These are phyloP conservation scores for Machimus rusticus DNA, from an alignment of 2,888 invertebrate genomes.

Conservation along the genomic window DNA sequence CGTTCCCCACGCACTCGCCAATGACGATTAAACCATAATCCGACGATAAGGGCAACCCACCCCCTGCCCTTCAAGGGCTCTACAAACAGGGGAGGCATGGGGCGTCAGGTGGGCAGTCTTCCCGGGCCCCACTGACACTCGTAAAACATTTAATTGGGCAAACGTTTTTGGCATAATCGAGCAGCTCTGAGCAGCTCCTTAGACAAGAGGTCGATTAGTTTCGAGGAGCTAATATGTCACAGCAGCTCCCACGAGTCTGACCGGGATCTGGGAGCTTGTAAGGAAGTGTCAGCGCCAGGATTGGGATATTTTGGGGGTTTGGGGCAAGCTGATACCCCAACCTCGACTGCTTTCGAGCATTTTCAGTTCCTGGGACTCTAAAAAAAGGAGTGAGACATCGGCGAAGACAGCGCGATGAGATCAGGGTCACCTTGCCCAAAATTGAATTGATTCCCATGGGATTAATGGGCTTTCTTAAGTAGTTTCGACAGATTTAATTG, in stretches of 20 bases:
- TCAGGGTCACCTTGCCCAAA: slow-evolving; percentile 24
- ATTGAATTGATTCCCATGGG: slow-evolving; percentile 30
- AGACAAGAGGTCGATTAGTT: neutral
- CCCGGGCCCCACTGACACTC: neutral
- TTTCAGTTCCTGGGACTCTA: neutral
- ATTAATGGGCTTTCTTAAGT: slow-evolving; percentile 39
- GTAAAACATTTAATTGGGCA: slow-evolving; percentile 34
- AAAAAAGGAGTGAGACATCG: neutral
- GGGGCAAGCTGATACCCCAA: neutral
- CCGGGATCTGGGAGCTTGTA: neutral
- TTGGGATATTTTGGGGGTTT: neutral
- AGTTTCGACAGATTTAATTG: slow-evolving; percentile 38
- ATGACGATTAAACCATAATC: slow-evolving; percentile 28
- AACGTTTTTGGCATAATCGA: slow-evolving; percentile 13
- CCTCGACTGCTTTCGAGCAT: neutral
- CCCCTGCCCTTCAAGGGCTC: neutral
- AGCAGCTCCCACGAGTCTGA: neutral
- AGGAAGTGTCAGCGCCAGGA: slow-evolving; percentile 17
- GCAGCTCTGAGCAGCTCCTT: neutral
- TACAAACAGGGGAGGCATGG: neutral
- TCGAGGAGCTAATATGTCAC: slow-evolving; percentile 17
- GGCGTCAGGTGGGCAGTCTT: neutral
- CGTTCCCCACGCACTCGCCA: neutral
- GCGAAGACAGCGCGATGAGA: neutral
- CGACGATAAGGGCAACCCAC: neutral